Evolutionary conservation across 30 jellyfish, hydroid and myxozoan species (phyloP).

Genomic region (Pelagia noctiluca): DNA sequence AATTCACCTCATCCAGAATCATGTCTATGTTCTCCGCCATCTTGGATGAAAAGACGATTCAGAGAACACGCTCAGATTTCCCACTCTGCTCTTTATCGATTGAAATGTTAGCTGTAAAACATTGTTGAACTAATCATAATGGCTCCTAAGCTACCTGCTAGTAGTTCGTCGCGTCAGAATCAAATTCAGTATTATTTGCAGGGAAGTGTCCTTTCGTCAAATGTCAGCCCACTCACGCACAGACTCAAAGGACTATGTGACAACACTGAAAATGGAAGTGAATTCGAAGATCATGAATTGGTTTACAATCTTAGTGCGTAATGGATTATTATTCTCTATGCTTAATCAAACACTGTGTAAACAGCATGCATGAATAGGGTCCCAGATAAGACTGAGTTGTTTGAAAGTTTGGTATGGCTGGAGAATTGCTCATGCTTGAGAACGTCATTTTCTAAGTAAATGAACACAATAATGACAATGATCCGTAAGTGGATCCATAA

Average conservation of each 20-base stretch:
- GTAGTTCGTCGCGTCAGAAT: conserved; percentile 54
- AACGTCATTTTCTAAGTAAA: no score
- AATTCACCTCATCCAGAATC: background rate
- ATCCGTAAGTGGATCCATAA: no score
- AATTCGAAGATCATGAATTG: conserved; percentile 93
- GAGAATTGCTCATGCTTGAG: no score
- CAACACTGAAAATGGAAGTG: conserved; percentile 59
- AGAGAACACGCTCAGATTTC: no score
- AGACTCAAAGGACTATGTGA: conserved; percentile 93
- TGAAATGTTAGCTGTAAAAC: background rate
- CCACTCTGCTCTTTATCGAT: background rate
- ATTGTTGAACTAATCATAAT: background rate
- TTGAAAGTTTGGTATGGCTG: no score
- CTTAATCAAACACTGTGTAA: no score
- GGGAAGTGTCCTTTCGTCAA: conserved; percentile 87
- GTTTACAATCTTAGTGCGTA: conserved; percentile 77
- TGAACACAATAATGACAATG: no score
- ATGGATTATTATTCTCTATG: no score
- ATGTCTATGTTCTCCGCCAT: background rate
- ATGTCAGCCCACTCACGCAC: conserved; percentile 68
- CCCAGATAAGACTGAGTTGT: no score
- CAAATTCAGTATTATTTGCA: conserved; percentile 90
- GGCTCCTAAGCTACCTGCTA: conserved; percentile 47
- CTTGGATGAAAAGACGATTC: no score
- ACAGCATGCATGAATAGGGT: no score